A percentile compares a stretch with the other conserved stretches of the same genome.
phyloP scores from a whole-genome alignment of 2,113 vertebrate genomes.

The Nothoprocta pentlandii region DNA sequence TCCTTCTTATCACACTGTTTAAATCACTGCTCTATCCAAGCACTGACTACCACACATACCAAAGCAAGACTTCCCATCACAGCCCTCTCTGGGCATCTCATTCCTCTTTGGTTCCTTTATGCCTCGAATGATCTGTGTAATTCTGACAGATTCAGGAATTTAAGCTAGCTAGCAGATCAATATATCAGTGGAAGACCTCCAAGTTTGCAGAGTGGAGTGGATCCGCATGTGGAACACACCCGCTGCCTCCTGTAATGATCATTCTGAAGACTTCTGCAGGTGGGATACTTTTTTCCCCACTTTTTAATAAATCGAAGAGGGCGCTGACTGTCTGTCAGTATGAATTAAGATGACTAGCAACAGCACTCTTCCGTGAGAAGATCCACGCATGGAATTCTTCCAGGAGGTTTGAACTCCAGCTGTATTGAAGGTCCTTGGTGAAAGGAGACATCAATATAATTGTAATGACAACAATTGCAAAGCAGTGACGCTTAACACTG shows the following conservation, averaged over 20 bases:
- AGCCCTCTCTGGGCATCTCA: neutral
- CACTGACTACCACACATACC: neutral
- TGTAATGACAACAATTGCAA: neutral
- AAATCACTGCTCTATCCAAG: neutral
- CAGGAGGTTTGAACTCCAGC: neutral
- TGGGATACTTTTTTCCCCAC: neutral
- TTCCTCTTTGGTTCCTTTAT: neutral
- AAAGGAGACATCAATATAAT: neutral
- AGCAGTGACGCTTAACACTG: neutral
- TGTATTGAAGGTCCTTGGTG: neutral
- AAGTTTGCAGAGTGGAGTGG: neutral
- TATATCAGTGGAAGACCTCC: neutral
- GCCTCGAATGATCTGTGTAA: neutral
- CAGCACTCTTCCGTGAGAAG: neutral
- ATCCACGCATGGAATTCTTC: neutral
- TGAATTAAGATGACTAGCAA: neutral
- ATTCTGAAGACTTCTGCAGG: neutral
- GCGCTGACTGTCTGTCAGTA: neutral
- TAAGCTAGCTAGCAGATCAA: neutral
- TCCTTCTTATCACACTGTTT: slow-evolving; percentile 39
- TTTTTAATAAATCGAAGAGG: neutral
- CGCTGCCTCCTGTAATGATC: neutral
- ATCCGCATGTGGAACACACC: neutral
- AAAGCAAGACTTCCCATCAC: slow-evolving; percentile 18
- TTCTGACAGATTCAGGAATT: neutral